Base-by-base conservation (phyloP, 2,113 vertebrate genomes). In the Nipponia nippon region DNA sequence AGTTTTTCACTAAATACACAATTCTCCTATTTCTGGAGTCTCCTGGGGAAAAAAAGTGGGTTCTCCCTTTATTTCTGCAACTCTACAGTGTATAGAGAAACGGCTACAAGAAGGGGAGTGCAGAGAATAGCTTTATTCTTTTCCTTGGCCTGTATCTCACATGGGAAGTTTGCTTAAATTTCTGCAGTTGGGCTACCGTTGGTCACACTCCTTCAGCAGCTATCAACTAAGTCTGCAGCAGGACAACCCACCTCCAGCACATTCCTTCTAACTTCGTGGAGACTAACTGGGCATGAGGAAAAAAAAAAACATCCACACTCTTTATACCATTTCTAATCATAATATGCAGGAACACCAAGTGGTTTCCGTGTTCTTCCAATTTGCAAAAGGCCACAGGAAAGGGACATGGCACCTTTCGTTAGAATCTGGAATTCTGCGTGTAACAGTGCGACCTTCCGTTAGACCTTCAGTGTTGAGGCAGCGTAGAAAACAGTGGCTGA, bases 1-100 rank as follows among this genome's bases (percentile, higher is more conserved):
- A 98, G 94, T 98, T 98, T 98, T 98, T 98, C 98, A 98, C 98
- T 98, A 98, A 98, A 98, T 98, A 98, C 98, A 98, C 98, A 98
- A 97, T 47, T 97, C 97, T 98, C 97, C 97, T 97, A 98, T 97
- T 98, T 97, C 97, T 98, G 97, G 97, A 98, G 97, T 96, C 96
- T 97, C 97, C 95, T 97, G 67, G 98, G 95, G 94, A 96, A 97
- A 98, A 98, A 97, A 98, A 98, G 97, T 97, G 98, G 97, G 93
- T 98, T 98, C 95, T 98, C 97, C 97, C 95, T 97, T 97, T 97
- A 92, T 91, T 97, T 97, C 97, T 97, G 92, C 73, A 96, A 97
- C 92, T 97, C 97, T 97, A 97, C 97, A 97, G 96, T 97, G 97
- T 97, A 94, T 66, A 96, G 95, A 96, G 96, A 97, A 96, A 96